Conservation (phyloP, 1,140 invertebrate genomes). For the Arctopsyche grandis region DNA sequence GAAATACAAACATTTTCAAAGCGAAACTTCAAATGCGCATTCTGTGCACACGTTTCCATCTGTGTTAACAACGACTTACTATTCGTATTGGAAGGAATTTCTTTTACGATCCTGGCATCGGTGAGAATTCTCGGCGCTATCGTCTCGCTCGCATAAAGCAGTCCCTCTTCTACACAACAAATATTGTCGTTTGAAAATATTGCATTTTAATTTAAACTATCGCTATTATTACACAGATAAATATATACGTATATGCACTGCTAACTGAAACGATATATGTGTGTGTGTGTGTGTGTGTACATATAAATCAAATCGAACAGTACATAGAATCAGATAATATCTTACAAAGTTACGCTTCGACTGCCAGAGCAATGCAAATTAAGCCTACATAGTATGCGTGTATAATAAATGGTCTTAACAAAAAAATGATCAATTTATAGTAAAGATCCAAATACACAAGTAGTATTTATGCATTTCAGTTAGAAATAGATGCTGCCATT, state of each 20-base stretch:
- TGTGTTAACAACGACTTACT: conserved; percentile 25
- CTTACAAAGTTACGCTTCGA: too few relatives aligned
- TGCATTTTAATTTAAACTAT: too few relatives aligned
- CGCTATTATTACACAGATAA: too few relatives aligned
- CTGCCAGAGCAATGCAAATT: too few relatives aligned
- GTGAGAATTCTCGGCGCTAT: conserved; percentile 1
- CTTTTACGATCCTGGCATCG: conserved; percentile 17
- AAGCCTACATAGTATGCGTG: too few relatives aligned
- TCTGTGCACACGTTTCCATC: not conserved
- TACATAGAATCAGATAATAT: too few relatives aligned
- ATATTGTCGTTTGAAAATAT: not conserved
- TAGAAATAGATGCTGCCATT: too few relatives aligned
- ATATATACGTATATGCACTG: not conserved
- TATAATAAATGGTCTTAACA: too few relatives aligned
- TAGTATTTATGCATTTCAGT: too few relatives aligned
- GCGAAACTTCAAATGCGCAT: not conserved
- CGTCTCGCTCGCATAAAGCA: conserved; percentile 28
- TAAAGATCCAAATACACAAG: too few relatives aligned
- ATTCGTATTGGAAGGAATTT: conserved; percentile 9
- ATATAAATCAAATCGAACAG: not conserved
- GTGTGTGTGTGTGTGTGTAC: not conserved
- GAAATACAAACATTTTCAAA: not conserved
- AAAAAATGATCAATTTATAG: too few relatives aligned
- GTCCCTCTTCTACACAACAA: conserved; percentile 32
- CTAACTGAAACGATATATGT: not conserved